These are phyloP conservation scores for Drosophila asahinai DNA, from an alignment of 1,140 invertebrate species.

Conservation along the genomic window DNA sequence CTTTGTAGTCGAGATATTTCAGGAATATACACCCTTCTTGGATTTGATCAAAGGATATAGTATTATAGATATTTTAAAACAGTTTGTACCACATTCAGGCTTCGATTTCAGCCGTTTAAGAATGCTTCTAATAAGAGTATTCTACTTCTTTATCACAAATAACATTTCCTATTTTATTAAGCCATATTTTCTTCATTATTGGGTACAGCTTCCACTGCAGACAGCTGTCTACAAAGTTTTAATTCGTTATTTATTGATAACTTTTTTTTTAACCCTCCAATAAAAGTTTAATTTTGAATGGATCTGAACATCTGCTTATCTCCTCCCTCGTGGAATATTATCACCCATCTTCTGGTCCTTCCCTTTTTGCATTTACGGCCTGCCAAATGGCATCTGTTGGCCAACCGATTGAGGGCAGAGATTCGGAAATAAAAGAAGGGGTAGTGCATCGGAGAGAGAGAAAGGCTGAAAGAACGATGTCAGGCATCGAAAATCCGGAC, in stretches of 20 bases:
- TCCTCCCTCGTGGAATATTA: background rate
- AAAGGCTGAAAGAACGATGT: slow-evolving; percentile 36
- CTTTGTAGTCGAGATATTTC: background rate
- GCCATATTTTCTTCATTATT: background rate
- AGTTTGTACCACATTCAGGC: no score
- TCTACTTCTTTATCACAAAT: background rate
- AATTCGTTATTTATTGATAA: slow-evolving; percentile 35
- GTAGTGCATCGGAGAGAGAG: slow-evolving; percentile 4
- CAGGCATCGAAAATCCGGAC: slow-evolving; percentile 41
- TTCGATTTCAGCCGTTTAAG: no score
- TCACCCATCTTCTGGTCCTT: slow-evolving; percentile 18
- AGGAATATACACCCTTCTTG: background rate
- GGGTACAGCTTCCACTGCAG: background rate
- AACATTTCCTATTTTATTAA: background rate
- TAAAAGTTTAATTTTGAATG: slow-evolving; percentile 29
- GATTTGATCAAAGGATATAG: background rate
- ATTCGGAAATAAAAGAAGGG: slow-evolving; percentile 17
- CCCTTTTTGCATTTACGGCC: slow-evolving; percentile 30
- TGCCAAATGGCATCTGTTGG: slow-evolving; percentile 49
- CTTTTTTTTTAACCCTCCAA: slow-evolving; percentile 5
- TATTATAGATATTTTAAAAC: no score
- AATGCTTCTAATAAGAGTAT: background rate
- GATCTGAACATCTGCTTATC: slow-evolving; percentile 36
- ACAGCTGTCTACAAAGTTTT: slow-evolving; percentile 33
- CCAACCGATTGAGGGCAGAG: slow-evolving; percentile 41